Evolutionary conservation across 2,113 vertebrate genomes (phyloP).

Genomic region (Oryzias melastigma): DNA sequence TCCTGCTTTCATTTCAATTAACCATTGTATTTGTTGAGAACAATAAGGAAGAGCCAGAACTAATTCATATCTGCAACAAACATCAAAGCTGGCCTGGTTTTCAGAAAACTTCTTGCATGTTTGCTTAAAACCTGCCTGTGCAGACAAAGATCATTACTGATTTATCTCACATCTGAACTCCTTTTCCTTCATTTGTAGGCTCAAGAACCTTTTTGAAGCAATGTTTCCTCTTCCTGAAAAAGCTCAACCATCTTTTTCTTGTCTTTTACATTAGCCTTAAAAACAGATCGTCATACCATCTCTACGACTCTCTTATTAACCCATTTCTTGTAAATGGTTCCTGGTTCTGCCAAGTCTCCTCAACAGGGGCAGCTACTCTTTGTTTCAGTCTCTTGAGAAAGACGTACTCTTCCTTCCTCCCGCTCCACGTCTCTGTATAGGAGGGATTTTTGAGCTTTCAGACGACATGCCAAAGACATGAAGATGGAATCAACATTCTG

Average conservation of each 20-base stretch:
- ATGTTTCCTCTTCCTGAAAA: too few relatives aligned
- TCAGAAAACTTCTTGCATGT: background rate
- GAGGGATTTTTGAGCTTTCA: conserved; percentile 94
- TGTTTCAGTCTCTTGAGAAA: conserved; percentile 73
- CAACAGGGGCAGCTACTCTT: conserved; percentile 89
- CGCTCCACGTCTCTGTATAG: conserved; percentile 88
- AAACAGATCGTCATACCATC: background rate
- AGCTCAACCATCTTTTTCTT: too few relatives aligned
- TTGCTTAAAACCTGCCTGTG: background rate
- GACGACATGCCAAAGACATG: conserved; percentile 94
- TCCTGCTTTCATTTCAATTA: conserved; percentile 9
- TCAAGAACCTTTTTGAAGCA: background rate
- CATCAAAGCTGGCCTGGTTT: conserved; percentile 7
- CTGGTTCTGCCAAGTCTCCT: conserved; percentile 49
- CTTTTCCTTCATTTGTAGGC: background rate
- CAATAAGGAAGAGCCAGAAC: background rate
- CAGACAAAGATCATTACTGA: background rate
- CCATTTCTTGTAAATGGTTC: conserved; percentile 14
- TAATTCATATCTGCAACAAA: background rate
- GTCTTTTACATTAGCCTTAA: too few relatives aligned
- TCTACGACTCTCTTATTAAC: conserved; percentile 6
- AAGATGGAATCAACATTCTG: conserved; percentile 97
- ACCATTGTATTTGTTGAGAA: conserved; percentile 1
- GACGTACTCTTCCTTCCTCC: conserved; percentile 84
- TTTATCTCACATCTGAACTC: background rate